phyloP scores from a whole-genome alignment of 2,113 vertebrate species.

The Python bivittatus region DNA sequence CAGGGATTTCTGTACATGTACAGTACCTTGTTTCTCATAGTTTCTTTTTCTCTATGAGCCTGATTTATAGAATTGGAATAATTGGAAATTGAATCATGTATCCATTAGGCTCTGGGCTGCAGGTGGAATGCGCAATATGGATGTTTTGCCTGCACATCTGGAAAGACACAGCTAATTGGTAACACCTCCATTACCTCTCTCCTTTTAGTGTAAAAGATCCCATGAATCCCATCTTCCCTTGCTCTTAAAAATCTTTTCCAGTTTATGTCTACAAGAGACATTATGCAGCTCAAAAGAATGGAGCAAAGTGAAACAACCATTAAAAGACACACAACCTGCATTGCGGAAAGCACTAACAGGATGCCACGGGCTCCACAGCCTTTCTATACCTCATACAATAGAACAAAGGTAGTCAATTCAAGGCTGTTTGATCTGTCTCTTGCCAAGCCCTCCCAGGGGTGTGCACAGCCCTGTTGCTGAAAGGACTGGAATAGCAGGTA shows the following conservation, averaged over 20 bases:
- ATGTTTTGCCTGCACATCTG: neutral
- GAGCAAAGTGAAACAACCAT: neutral
- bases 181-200: neutral
- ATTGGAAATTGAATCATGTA: neutral
- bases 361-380: neutral
- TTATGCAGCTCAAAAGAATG: neutral
- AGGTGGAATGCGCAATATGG: neutral
- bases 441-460: neutral
- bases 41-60: neutral
- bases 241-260: neutral
- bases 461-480: constrained; percentile 11
- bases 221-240: neutral
- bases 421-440: neutral
- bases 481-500: constrained; percentile 72
- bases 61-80: neutral
- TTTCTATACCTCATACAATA: neutral
- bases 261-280: neutral
- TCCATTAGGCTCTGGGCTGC: neutral
- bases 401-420: neutral
- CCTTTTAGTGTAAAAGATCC: neutral
- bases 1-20: neutral
- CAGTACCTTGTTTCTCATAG: neutral
- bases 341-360: neutral
- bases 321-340: neutral
- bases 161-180: neutral